Evolutionary conservation across 1,140 invertebrate species (phyloP), one percentile per base, ranked within the genome.

Genomic region (Glomeris maerens): DNA sequence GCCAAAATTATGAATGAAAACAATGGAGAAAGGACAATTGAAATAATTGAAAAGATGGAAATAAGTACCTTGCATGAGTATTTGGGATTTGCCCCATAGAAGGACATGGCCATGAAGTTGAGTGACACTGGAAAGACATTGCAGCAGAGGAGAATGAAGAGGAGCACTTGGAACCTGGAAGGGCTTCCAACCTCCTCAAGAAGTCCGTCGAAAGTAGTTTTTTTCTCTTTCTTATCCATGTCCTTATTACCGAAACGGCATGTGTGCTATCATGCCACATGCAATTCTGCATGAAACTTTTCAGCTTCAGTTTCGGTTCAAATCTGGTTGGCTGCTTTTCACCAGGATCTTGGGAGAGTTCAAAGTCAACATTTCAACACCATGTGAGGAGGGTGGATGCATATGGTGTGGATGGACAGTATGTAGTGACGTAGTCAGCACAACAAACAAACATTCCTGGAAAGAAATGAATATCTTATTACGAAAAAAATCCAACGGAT

Each of bases 121-220:
- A 74, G 67, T 0, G 63, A 60, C 0, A 73, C 67, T 26, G 69
- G 68, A 17, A 68, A 60, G 52, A 71, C 67, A 58, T 72, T 71
- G 38, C 67, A 59, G 21, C 63, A 64, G 3, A 74, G 49, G 0
- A 74, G 53, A 42, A 72, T 50, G 27, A 66, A 62, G 5, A 72
- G 52, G 13, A 73, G 50, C n/a, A 72, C 49, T 59, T 72, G 70
- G 57, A 68, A 73, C 25, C 64, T 62, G 39, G 69, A 70, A n/a
- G 61, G 64, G 17, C 52, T 48, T 2, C 64, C 62, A 13, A 66
- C 53, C 25, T 57, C 50, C 26, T 59, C 49, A 20, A 65, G 45
- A 17, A 65, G 46, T 2, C 51, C 53, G 39, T 61, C 59, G 28
- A 60, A 3, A 23, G n/a, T 42, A 25, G 25, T 10, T 36, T 36